These are phyloP conservation scores for Galeruca laticollis DNA, from an alignment of 2,888 invertebrate genomes.

Conservation along the genomic window DNA sequence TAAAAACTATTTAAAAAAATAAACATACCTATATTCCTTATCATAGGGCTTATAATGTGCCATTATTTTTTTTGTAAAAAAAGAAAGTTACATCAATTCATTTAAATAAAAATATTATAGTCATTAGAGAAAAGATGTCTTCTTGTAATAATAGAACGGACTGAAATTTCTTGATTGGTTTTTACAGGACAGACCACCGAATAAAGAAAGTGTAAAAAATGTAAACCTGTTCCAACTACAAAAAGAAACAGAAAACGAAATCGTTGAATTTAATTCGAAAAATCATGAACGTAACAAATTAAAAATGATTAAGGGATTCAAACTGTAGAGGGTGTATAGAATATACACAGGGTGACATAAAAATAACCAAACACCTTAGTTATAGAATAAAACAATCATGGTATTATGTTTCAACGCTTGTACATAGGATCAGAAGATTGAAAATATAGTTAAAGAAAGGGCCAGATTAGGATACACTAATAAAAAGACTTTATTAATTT, in stretches of 20 bases:
- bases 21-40: slow-evolving; percentile 55
- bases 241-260: background rate
- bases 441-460: no score
- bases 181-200: background rate
- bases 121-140: slow-evolving; percentile 29
- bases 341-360: no score
- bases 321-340: no score
- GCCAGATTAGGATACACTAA: no score
- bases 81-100: slow-evolving; percentile 48
- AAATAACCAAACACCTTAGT: no score
- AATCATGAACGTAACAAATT: background rate
- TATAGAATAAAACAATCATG: no score
- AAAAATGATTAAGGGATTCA: background rate
- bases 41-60: slow-evolving; percentile 60
- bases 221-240: background rate
- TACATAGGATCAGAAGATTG: no score
- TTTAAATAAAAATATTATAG: slow-evolving; percentile 45
- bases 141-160: slow-evolving; percentile 2
- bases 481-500: no score
- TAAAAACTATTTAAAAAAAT: slow-evolving; percentile 15
- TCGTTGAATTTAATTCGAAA: background rate
- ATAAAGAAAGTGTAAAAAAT: background rate
- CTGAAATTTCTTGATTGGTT: background rate
- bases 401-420: no score
- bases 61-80: slow-evolving; percentile 43